These are phyloP conservation scores for Sardina pilchardus DNA, from an alignment of 2,113 vertebrate species.

Conservation along the genomic window DNA sequence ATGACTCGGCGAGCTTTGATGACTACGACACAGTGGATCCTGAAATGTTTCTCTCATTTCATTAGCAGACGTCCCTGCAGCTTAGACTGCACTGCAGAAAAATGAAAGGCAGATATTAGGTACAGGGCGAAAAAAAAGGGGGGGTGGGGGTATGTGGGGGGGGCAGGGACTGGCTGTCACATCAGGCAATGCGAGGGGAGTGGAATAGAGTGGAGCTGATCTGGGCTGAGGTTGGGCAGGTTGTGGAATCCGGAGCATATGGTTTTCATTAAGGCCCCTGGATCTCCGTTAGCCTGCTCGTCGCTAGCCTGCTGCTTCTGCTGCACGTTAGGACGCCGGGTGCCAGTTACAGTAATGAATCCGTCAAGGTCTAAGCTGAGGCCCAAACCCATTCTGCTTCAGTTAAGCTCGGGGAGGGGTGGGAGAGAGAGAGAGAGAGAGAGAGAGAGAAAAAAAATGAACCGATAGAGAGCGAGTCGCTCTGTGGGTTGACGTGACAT, in stretches of 20 bases:
- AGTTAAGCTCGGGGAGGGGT: neutral
- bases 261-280: slow-evolving; percentile 62
- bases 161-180: slow-evolving; percentile 28
- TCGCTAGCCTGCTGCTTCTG: slow-evolving; percentile 42
- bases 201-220: neutral
- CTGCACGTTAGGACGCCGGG: neutral
- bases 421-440: too few species aligned
- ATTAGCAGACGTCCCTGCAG: neutral
- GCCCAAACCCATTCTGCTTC: neutral
- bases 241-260: slow-evolving; percentile 56
- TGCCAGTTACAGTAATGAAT: slow-evolving; percentile 15
- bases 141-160: too few species aligned
- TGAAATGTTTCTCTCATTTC: neutral
- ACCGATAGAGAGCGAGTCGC: neutral
- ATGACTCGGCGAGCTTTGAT: neutral
- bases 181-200: slow-evolving; percentile 25
- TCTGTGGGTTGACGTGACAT: neutral
- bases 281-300: slow-evolving; percentile 51
- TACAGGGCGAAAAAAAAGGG: too few species aligned
- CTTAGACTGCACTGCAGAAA: neutral
- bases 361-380: neutral
- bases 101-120: neutral
- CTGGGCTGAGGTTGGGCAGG: slow-evolving; percentile 34
- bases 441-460: neutral
- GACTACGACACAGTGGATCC: neutral